A percentile compares a stretch with the other conserved stretches of the same genome.
phyloP scores from a whole-genome alignment of 2,113 vertebrate species.

The Tachysurus fulvidraco region DNA sequence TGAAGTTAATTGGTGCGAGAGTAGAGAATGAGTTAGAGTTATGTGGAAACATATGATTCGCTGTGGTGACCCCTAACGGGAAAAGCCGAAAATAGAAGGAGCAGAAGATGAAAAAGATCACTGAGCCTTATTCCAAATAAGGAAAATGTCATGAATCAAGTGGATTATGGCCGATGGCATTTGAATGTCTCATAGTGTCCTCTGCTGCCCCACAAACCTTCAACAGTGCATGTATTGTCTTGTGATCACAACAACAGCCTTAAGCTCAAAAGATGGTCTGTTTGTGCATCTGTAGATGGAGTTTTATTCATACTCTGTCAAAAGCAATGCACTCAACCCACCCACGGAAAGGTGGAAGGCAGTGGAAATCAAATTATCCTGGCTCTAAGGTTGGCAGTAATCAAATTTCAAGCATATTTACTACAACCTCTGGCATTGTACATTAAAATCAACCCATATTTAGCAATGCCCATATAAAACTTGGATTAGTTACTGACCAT shows the following conservation, averaged over 20 bases:
- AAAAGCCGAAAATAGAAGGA: no score
- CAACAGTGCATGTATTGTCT: not conserved
- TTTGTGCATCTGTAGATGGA: constrained; percentile 11
- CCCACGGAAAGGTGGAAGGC: constrained; percentile 6
- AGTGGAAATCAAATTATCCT: constrained; percentile 14
- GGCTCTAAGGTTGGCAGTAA: constrained; percentile 12
- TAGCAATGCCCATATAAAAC: not conserved
- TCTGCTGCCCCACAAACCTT: not conserved
- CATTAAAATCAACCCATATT: constrained; percentile 10
- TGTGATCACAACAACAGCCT: not conserved
- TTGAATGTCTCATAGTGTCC: not conserved
- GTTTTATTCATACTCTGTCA: constrained; percentile 10
- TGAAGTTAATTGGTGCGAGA: no score
- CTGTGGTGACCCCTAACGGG: no score
- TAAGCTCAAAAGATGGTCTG: not conserved
- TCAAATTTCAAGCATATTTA: constrained; percentile 20
- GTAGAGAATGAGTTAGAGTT: no score
- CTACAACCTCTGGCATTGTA: not conserved
- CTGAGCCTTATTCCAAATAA: not conserved
- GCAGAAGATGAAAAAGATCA: no score
- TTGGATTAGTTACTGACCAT: constrained; percentile 2
- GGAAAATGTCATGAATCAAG: not conserved
- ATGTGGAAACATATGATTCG: no score
- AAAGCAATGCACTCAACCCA: not conserved
- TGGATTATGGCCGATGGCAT: not conserved